A percentile compares a stretch with the other conserved stretches of the same genome.
phyloP scores from a whole-genome alignment of 92 coral and sea anemone genomes.

The Siderastrea radians region DNA sequence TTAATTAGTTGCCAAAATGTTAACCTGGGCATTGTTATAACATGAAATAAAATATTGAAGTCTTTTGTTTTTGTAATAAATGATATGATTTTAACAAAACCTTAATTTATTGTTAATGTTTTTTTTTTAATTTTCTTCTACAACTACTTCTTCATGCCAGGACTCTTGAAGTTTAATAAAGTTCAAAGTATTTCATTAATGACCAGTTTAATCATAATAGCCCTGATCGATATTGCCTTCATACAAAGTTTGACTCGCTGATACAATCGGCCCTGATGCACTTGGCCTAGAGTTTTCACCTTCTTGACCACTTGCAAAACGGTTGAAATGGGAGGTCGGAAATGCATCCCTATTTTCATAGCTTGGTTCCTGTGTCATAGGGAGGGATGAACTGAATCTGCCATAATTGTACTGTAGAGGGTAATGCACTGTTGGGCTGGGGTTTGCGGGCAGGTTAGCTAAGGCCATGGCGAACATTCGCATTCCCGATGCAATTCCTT shows the following conservation, averaged over 20 bases:
- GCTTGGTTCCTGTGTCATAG: constrained; percentile 25
- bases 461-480: constrained; percentile 39
- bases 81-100: not conserved
- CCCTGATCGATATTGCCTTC: constrained; percentile 37
- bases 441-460: constrained; percentile 11
- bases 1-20: no score
- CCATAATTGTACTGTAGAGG: constrained; percentile 19
- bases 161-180: constrained; percentile 14
- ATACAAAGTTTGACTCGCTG: constrained; percentile 52
- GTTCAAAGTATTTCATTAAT: not conserved
- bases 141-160: not conserved
- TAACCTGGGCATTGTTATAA: constrained; percentile 17
- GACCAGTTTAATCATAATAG: constrained; percentile 4
- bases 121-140: not conserved
- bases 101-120: not conserved
- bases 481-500: constrained; percentile 46
- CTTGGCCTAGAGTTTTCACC: constrained; percentile 8
- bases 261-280: constrained; percentile 50
- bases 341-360: constrained; percentile 18
- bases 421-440: constrained; percentile 15
- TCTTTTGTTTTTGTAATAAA: constrained; percentile 7
- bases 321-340: constrained; percentile 13
- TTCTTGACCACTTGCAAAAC: constrained; percentile 26
- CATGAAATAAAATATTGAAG: constrained; percentile 14
- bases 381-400: constrained; percentile 20